Percentiles rank a stretch among this genome's conserved stretches.
Conservation (phyloP, 2,888 invertebrate species). For the Polymixis flavicincta region DNA sequence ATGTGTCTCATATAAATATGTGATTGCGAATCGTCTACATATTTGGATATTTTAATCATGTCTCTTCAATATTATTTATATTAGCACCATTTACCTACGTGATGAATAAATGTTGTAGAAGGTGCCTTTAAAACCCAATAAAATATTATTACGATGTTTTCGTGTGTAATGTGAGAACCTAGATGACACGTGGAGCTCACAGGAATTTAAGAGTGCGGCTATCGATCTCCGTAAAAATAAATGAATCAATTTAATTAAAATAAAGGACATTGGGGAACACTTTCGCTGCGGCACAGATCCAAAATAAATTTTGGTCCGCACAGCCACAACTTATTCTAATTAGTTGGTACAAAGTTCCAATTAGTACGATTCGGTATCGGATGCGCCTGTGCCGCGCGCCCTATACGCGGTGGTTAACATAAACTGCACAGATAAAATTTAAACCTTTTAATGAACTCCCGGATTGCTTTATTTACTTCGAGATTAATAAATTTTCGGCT, state of each 20-base stretch:
- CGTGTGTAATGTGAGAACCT: slow-evolving; percentile 50
- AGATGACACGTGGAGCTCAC: slow-evolving; percentile 31
- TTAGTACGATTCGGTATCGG: slow-evolving; percentile 84
- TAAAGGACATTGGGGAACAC: slow-evolving; percentile 68
- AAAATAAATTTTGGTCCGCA: slow-evolving; percentile 75
- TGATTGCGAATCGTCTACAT: slow-evolving; percentile 73
- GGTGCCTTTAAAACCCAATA: slow-evolving; percentile 37
- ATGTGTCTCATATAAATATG: slow-evolving; percentile 74
- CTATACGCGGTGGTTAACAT: slow-evolving; percentile 81
- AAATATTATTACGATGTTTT: slow-evolving; percentile 45
- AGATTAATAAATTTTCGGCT: slow-evolving; percentile 80
- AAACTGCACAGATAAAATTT: slow-evolving; percentile 87
- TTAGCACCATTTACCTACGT: slow-evolving; percentile 67
- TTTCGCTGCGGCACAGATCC: slow-evolving; percentile 70
- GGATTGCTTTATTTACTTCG: slow-evolving; percentile 83
- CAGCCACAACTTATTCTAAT: slow-evolving; percentile 83
- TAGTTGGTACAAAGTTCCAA: slow-evolving; percentile 85
- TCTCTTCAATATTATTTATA: slow-evolving; percentile 62
- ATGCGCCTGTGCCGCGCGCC: slow-evolving; percentile 71
- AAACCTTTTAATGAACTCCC: slow-evolving; percentile 85
- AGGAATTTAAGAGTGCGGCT: slow-evolving; percentile 44
- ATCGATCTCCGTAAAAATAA: slow-evolving; percentile 54
- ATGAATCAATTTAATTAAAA: slow-evolving; percentile 60
- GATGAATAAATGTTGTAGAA: slow-evolving; percentile 65
- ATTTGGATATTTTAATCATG: slow-evolving; percentile 70